These are phyloP conservation scores for Lagorchestes hirsutus DNA, from an alignment of 2,797 vertebrate species.

Conservation along the genomic window DNA sequence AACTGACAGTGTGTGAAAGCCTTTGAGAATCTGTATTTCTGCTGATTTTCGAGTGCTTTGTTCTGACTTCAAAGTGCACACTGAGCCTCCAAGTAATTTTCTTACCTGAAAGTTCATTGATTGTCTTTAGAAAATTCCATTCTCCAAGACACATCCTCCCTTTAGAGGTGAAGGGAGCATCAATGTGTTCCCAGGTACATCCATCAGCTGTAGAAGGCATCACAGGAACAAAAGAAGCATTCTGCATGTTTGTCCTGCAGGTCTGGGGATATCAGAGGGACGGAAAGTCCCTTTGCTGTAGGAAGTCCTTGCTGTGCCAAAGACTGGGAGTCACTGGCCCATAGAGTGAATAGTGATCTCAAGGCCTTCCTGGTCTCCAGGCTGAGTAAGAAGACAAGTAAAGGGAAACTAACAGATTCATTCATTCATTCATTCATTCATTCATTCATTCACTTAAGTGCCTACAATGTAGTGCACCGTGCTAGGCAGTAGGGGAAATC, in stretches of 20 bases:
- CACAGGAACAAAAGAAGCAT: neutral
- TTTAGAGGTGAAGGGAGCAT: neutral
- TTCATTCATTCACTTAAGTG: neutral
- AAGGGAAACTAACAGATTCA: neutral
- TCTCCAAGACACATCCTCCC: neutral
- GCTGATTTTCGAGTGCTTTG: neutral
- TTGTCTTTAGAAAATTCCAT: no score
- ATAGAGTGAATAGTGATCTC: neutral
- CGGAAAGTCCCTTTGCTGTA: neutral
- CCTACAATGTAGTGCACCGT: neutral
- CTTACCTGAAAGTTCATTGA: neutral
- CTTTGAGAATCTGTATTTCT: neutral
- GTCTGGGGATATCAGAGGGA: neutral
- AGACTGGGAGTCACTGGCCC: neutral
- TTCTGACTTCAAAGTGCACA: neutral
- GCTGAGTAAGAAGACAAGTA: neutral
- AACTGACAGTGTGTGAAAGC: neutral
- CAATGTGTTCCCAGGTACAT: neutral
- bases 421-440: neutral
- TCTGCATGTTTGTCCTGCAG: neutral
- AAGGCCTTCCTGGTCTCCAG: fast-evolving
- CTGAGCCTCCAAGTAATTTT: neutral
- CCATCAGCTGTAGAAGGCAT: neutral
- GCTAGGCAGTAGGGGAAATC: neutral
- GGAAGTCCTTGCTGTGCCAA: neutral